Percentiles rank a stretch among this genome's conserved stretches.
Evolutionary conservation across 1,140 invertebrate genomes (phyloP).

Genomic region (Nasonia vitripennis): DNA sequence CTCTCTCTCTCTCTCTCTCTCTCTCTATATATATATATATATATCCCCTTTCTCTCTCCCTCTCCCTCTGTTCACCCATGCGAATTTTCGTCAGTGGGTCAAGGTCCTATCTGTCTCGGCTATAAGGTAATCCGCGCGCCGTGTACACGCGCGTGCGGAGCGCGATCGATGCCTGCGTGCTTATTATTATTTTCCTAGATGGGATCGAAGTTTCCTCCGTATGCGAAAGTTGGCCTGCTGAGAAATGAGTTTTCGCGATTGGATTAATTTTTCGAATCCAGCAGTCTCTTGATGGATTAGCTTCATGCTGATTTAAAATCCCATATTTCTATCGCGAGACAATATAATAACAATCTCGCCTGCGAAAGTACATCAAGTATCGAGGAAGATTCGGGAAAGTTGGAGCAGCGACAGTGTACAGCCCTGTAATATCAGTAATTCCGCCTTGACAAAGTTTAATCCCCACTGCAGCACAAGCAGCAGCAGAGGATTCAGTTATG

Average conservation of each 20-base stretch:
- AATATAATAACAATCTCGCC: neutral
- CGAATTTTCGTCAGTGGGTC: conserved; percentile 17
- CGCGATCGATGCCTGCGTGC: too few relatives aligned
- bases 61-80: neutral
- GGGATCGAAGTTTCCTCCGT: neutral
- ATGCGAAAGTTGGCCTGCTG: neutral
- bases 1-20: too few relatives aligned
- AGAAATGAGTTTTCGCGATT: neutral
- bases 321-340: neutral
- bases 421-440: conserved; percentile 8
- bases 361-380: neutral
- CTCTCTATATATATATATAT: too few relatives aligned
- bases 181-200: neutral
- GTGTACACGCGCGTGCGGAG: too few relatives aligned
- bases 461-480: neutral
- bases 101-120: conserved; percentile 9
- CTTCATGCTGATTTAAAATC: neutral
- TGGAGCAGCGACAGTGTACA: neutral
- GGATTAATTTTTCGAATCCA: neutral
- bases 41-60: too few relatives aligned
- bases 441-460: conserved; percentile 27
- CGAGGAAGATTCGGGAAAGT: neutral
- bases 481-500: conserved; percentile 5
- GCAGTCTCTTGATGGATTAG: neutral
- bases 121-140: neutral